Conservation (phyloP, 2,888 invertebrate genomes). For the Eristalis tenax region DNA sequence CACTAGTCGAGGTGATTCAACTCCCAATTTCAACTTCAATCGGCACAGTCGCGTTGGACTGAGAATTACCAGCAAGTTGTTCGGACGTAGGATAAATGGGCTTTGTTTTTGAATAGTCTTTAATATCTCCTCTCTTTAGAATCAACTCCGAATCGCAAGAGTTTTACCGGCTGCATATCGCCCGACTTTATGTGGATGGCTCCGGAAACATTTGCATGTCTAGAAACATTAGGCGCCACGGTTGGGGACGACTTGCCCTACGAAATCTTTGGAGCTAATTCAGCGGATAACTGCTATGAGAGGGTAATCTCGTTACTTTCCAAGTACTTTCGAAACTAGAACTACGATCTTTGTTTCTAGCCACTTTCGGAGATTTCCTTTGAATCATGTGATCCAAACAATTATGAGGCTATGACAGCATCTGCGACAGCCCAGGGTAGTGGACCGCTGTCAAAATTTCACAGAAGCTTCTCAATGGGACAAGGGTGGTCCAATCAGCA, state of each 20-base stretch:
- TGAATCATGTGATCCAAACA: slow-evolving; percentile 80
- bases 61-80: slow-evolving; percentile 76
- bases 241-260: slow-evolving; percentile 80
- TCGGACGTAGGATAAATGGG: slow-evolving; percentile 49
- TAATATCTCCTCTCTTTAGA: slow-evolving; percentile 45
- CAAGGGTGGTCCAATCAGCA: slow-evolving; percentile 82
- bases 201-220: slow-evolving; percentile 80
- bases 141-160: slow-evolving; percentile 78
- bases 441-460: slow-evolving; percentile 83
- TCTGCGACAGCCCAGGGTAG: slow-evolving; percentile 74
- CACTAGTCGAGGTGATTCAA: slow-evolving; percentile 79
- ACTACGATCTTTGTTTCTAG: slow-evolving; percentile 69
- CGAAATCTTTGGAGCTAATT: slow-evolving; percentile 80
- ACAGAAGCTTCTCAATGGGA: slow-evolving; percentile 94
- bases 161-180: slow-evolving; percentile 77
- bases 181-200: slow-evolving; percentile 80
- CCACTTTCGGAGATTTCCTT: slow-evolving; percentile 81
- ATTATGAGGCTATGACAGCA: slow-evolving; percentile 78
- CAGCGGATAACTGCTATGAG: slow-evolving; percentile 79
- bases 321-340: not conserved
- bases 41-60: slow-evolving; percentile 79
- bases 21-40: slow-evolving; percentile 71
- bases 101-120: not conserved
- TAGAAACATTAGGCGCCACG: slow-evolving; percentile 79
- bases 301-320: slow-evolving; percentile 74